Evolutionary conservation across 1,140 invertebrate genomes (phyloP).

Genomic region (Aphis gossypii): DNA sequence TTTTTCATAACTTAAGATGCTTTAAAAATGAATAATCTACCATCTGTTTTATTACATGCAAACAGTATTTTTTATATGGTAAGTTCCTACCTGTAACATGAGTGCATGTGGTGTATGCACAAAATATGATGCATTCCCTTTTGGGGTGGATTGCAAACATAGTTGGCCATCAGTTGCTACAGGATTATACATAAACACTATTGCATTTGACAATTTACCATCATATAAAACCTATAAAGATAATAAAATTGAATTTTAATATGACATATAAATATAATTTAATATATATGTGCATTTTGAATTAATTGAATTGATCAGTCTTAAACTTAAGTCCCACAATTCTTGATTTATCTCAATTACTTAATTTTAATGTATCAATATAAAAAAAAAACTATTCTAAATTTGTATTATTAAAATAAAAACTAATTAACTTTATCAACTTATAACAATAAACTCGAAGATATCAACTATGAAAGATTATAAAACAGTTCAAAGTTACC

Average conservation of each 20-base stretch:
- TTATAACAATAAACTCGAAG: neutral
- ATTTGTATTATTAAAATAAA: neutral
- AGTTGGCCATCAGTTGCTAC: constrained; percentile 98
- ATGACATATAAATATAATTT: neutral
- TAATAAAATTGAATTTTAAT: neutral
- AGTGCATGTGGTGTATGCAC: constrained; percentile 98
- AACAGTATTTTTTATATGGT: neutral
- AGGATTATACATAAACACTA: constrained; percentile 99
- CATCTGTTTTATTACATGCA: neutral
- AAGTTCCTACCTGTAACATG: constrained; percentile 87
- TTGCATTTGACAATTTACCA: constrained; percentile 92
- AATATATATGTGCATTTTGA: neutral
- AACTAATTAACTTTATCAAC: neutral
- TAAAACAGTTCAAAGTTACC: neutral
- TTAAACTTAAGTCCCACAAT: neutral
- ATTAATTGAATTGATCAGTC: neutral
- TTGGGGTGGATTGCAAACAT: constrained; percentile 96
- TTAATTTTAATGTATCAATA: neutral
- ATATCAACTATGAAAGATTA: neutral
- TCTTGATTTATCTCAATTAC: neutral
- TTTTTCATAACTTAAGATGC: neutral
- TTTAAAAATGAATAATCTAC: neutral
- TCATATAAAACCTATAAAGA: constrained; percentile 90
- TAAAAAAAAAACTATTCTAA: neutral
- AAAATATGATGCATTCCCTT: constrained; percentile 96